phyloP scores from a whole-genome alignment of 2,113 vertebrate genomes.

The Hydrolagus affinis region DNA sequence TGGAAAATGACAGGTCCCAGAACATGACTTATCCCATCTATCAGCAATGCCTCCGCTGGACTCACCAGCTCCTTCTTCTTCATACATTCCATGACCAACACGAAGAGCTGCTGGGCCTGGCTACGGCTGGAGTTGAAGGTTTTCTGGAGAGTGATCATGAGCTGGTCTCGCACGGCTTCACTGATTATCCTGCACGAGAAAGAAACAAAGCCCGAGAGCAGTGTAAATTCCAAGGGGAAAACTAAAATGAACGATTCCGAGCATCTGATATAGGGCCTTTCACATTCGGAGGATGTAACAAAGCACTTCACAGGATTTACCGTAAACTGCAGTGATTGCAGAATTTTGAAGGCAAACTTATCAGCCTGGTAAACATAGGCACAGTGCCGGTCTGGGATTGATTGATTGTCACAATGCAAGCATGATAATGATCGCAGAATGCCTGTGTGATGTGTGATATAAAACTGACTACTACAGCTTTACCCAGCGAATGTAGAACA shows the following conservation, averaged over 20 bases:
- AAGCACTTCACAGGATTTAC: neutral
- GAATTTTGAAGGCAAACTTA: no score
- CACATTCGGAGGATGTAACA: neutral
- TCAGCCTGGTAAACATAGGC: no score
- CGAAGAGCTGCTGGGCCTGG: constrained; percentile 82
- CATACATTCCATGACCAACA: constrained; percentile 93
- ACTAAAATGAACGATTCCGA: neutral
- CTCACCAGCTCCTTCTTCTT: constrained; percentile 94
- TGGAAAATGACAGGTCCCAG: no score
- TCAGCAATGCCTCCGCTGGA: constrained; percentile 34
- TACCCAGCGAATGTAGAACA: no score
- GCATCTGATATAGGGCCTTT: neutral
- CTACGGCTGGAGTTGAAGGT: constrained; percentile 87
- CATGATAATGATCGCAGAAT: no score
- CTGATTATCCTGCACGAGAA: constrained; percentile 62
- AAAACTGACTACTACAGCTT: no score
- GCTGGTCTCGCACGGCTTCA: constrained; percentile 83
- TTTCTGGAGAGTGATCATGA: constrained; percentile 93
- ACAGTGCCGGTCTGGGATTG: no score
- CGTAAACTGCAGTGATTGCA: neutral
- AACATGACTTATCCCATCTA: no score
- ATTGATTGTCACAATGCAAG: no score
- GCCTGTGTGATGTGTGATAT: no score
- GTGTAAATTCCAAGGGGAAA: no score
- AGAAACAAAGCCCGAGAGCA: neutral